Evolutionary conservation across 1,140 invertebrate species (phyloP).

Genomic region (Calephelis virginiensis): DNA sequence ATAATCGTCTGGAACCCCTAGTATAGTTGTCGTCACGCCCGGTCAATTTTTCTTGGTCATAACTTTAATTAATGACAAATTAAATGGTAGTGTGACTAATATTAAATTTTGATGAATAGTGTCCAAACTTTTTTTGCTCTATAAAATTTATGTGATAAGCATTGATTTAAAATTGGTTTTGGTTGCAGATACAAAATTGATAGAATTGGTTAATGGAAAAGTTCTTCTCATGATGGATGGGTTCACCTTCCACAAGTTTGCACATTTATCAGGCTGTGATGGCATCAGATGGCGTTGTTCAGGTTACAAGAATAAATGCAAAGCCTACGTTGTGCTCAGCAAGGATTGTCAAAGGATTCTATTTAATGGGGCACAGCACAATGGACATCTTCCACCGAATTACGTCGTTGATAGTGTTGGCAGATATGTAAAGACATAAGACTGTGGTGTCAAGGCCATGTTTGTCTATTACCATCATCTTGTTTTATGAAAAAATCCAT

Average conservation of each 20-base stretch:
- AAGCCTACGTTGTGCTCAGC: slow-evolving; percentile 33
- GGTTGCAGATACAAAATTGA: slow-evolving; percentile 29
- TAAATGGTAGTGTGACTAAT: too few relatives aligned
- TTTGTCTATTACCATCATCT: too few relatives aligned
- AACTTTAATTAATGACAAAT: too few relatives aligned
- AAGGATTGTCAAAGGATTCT: slow-evolving; percentile 19
- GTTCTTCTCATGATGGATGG: slow-evolving; percentile 34
- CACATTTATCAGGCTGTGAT: slow-evolving; percentile 14
- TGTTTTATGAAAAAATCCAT: too few relatives aligned
- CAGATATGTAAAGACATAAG: not conserved
- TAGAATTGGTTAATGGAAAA: slow-evolving; percentile 30
- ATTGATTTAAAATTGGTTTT: not conserved
- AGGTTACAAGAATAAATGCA: slow-evolving; percentile 35
- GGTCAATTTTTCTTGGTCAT: too few relatives aligned
- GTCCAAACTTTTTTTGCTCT: too few relatives aligned
- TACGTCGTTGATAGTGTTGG: not conserved
- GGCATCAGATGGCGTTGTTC: slow-evolving; percentile 38
- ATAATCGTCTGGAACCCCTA: too few relatives aligned
- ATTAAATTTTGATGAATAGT: too few relatives aligned
- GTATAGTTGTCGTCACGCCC: too few relatives aligned
- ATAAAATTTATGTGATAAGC: too few relatives aligned
- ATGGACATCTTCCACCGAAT: not conserved
- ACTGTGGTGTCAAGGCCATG: too few relatives aligned
- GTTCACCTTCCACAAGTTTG: slow-evolving; percentile 40
- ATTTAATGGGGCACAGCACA: not conserved